A percentile compares a stretch with the other conserved stretches of the same genome.
Conservation (phyloP, 2,113 vertebrate genomes). For the Callospermophilus lateralis region DNA sequence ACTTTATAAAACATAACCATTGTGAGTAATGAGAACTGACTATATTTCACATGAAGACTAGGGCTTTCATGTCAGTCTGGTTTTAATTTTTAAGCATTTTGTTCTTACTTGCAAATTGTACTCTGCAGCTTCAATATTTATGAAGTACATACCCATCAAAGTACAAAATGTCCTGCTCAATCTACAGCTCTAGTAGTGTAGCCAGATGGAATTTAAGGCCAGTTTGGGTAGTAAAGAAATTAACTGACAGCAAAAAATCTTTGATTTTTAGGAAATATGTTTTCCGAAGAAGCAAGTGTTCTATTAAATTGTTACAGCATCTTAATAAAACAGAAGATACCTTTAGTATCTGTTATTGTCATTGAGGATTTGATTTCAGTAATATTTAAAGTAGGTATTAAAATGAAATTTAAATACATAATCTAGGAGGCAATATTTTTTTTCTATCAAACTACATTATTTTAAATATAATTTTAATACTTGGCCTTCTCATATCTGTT, state of each 20-base stretch:
- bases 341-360: not conserved
- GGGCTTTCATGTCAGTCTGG: not conserved
- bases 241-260: not conserved
- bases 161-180: not conserved
- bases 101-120: conserved; percentile 25
- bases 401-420: conserved; percentile 35
- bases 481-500: not conserved
- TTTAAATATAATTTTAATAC: conserved; percentile 25
- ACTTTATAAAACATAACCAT: not conserved
- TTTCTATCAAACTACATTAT: not conserved
- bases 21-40: not conserved
- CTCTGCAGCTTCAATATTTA: not conserved
- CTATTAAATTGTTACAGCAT: conserved; percentile 36
- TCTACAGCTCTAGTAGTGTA: not conserved
- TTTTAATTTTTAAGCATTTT: conserved; percentile 34
- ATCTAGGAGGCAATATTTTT: not conserved
- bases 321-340: conserved; percentile 4
- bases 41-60: not conserved
- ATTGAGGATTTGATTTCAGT: not conserved
- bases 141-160: not conserved
- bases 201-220: not conserved
- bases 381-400: not conserved
- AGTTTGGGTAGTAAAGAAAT: not conserved
- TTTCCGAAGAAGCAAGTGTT: conserved; percentile 18
- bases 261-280: conserved; percentile 25